Evolutionary conservation across 2,113 vertebrate species (phyloP).

Genomic region (Microcebus jonahi): DNA sequence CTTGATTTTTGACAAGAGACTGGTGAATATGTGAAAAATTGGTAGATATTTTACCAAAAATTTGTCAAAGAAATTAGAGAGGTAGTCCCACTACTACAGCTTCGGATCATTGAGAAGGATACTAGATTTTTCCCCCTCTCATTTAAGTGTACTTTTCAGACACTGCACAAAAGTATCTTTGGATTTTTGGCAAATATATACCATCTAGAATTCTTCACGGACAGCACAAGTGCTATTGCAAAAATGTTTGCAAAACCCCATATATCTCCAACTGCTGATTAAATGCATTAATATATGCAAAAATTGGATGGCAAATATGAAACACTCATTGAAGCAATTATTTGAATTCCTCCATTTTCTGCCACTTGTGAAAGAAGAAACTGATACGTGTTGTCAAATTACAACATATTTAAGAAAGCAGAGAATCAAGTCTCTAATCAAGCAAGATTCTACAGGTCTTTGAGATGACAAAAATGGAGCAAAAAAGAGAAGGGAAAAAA

Average conservation of each 20-base stretch:
- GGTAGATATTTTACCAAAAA: not conserved
- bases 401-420: not conserved
- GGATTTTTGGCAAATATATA: not conserved
- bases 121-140: not conserved
- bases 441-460: not conserved
- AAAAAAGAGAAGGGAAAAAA: not conserved
- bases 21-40: not conserved
- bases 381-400: not conserved
- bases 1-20: not conserved
- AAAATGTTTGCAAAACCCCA: not conserved
- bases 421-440: not conserved
- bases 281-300: not conserved
- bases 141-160: not conserved
- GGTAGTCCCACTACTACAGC: not conserved
- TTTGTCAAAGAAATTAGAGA: not conserved
- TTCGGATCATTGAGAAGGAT: not conserved
- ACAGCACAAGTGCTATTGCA: no score
- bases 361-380: not conserved
- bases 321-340: not conserved
- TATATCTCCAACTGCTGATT: not conserved
- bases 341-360: constrained; percentile 2
- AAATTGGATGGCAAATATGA: not conserved
- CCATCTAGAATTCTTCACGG: not conserved
- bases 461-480: not conserved
- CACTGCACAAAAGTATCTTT: not conserved